Conservation (phyloP, 2,113 vertebrate genomes). For the Dolichallabes microphthalmus region DNA sequence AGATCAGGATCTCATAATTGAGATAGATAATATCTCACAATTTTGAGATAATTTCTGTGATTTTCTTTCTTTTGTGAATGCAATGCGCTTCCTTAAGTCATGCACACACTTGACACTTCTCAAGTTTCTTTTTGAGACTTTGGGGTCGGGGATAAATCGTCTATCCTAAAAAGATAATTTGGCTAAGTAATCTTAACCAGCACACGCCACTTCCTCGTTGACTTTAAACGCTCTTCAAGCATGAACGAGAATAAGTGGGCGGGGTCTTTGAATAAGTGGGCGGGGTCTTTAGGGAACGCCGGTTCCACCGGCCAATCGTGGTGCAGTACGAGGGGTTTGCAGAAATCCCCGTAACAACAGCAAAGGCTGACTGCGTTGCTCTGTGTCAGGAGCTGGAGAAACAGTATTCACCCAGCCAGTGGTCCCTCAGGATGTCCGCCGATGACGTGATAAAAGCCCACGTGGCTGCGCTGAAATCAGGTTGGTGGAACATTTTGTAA, state of each 20-base stretch:
- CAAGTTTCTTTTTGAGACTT: background rate
- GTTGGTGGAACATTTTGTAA: conserved; percentile 62
- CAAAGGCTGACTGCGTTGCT: conserved; percentile 10
- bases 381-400: conserved; percentile 77
- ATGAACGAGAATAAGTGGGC: background rate
- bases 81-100: no score
- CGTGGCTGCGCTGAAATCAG: conserved; percentile 67
- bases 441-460: conserved; percentile 79
- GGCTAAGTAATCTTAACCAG: background rate
- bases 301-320: background rate
- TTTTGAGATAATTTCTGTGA: no score
- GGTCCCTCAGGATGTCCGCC: conserved; percentile 77
- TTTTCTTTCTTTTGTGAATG: no score
- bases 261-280: background rate
- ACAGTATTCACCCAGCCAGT: conserved; percentile 84
- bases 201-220: no score
- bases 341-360: background rate
- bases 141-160: background rate
- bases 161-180: no score
- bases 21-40: no score
- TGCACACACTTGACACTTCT: background rate
- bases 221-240: no score
- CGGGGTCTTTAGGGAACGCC: background rate
- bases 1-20: no score
- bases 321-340: conserved; percentile 5